Evolutionary conservation across 92 coral and sea anemone genomes (phyloP).

Genomic region (Zoanthus solanderi): DNA sequence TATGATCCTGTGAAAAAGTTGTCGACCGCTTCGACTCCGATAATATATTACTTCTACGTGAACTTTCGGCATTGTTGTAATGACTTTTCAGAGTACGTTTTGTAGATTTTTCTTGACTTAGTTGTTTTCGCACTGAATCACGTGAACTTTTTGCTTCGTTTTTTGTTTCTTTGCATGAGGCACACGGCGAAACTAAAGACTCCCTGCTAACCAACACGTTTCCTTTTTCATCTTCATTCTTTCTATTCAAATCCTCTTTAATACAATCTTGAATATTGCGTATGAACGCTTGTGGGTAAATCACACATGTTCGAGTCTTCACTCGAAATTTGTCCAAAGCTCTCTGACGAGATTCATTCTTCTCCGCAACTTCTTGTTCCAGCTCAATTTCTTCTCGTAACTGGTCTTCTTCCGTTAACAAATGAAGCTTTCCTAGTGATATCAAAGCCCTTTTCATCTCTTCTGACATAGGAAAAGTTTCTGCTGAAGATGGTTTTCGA

Average conservation of each 20-base stretch:
- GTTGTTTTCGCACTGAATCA: background rate
- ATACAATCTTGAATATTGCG: constrained; percentile 22
- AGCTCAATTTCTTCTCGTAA: background rate
- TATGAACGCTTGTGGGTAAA: constrained; percentile 29
- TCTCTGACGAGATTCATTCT: background rate
- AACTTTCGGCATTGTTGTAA: constrained; percentile 3
- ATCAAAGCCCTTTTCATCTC: constrained; percentile 38
- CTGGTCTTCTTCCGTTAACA: constrained; percentile 35
- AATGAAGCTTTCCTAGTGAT: constrained; percentile 35
- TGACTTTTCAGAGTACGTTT: background rate
- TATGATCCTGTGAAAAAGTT: background rate
- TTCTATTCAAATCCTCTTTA: background rate
- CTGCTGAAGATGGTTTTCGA: constrained; percentile 26
- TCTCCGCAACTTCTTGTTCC: background rate
- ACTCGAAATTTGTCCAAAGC: constrained; percentile 31
- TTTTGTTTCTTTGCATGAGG: background rate
- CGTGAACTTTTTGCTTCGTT: background rate
- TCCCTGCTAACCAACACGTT: background rate
- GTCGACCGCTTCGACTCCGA: background rate
- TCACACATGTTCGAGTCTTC: constrained; percentile 33
- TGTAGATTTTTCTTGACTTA: background rate
- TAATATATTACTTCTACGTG: background rate
- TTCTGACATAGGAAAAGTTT: constrained; percentile 47
- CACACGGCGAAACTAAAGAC: background rate
- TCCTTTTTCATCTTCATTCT: background rate